Base-by-base conservation (phyloP, 2,888 invertebrate species). In the Pollenia amentaria region DNA sequence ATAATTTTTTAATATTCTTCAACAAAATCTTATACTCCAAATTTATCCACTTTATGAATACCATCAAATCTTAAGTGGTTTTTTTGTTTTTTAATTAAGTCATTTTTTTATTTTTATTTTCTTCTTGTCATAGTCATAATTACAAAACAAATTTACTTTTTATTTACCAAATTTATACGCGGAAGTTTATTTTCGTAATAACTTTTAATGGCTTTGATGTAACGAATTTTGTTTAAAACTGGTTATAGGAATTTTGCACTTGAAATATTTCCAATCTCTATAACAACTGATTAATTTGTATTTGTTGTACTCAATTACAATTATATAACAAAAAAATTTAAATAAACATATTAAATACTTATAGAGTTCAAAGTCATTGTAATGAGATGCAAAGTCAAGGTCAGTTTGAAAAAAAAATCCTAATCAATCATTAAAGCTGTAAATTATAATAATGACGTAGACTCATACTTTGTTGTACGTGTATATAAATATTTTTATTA, bases 331-430 rank as follows among this genome's bases (percentile, higher is more conserved):
- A 69, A 67, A 62, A 69, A 69, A 65, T 70, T 62, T 38, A 12
- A 51, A 69, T 46, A 46, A 53, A 82, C 18, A 70, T 72, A n/a
- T 44, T 21, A 46, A 21, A 48, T 18, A 42, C 55, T 9, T 18
- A 69, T 48, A 60, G 65, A 87, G 79, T 79, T 87, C 85, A 85
- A 83, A 81, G 81, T 77, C 81, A 46, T 48, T 81, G 21, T 48
- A 48, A 60, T 55, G 14, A 76, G 53, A 65, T 67, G 53, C 79
- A 87, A 85, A 82, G 85, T 87, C 87, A 87, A 77, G 87, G 85
- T 72, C 72, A 64, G 60, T 77, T 29, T 29, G 6, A 29, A 55
- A 38, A 42, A 53, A 44, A 57, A 6, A 64, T 21, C n/a, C 14
- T 14, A 44, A 42, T 12, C 7, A 57, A 18, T 42, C 12, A n/a